Evolutionary conservation across 1,140 invertebrate genomes (phyloP).

Genomic region (Atopsyche davidsoni): DNA sequence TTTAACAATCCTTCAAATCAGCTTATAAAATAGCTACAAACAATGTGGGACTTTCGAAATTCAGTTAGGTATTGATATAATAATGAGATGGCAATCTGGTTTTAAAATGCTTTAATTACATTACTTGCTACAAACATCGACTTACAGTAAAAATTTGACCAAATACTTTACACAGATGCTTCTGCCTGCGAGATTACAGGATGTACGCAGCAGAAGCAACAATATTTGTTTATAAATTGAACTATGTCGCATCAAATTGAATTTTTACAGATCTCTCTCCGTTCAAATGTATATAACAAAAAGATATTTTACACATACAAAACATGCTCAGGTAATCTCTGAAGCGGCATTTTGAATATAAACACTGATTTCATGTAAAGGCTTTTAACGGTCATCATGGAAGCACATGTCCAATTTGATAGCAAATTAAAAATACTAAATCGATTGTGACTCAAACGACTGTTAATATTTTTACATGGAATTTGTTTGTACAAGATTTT

Average conservation of each 20-base stretch:
- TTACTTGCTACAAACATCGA: conserved; percentile 32
- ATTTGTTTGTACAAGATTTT: conserved; percentile 13
- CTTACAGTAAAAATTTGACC: conserved; percentile 29
- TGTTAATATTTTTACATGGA: no score
- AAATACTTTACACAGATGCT: conserved; percentile 29
- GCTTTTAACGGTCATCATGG: conserved; percentile 17
- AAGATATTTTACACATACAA: not conserved
- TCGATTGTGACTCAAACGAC: no score
- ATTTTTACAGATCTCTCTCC: conserved; percentile 1
- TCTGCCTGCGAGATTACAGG: not conserved
- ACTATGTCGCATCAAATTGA: conserved; percentile 16
- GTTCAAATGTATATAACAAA: not conserved
- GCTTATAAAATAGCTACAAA: not conserved
- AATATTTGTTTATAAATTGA: conserved; percentile 3
- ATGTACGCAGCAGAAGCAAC: not conserved
- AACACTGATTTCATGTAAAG: not conserved
- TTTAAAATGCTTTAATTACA: conserved; percentile 31
- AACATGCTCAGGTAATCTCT: no score
- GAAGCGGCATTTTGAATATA: no score
- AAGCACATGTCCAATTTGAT: conserved; percentile 24
- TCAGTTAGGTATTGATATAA: no score
- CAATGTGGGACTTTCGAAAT: not conserved
- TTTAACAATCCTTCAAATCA: no score
- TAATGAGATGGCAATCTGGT: no score
- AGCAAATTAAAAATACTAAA: conserved; percentile 16